These are phyloP conservation scores for Strigamia crassipes DNA, from an alignment of 2,888 invertebrate species.

Conservation along the genomic window DNA sequence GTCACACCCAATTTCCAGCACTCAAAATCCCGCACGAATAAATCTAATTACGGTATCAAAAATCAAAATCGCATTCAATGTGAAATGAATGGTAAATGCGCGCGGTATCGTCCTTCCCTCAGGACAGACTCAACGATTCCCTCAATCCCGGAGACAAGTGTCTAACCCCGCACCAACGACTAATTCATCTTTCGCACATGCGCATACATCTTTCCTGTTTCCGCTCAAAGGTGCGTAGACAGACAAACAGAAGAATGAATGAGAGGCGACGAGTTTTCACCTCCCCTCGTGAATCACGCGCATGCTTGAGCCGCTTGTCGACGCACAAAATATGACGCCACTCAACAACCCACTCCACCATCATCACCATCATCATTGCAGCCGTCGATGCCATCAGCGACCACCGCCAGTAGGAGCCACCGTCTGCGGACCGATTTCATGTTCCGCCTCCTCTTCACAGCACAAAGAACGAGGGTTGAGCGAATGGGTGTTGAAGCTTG, in stretches of 20 bases:
- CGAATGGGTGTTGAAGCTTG: not conserved
- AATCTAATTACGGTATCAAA: too few relatives aligned
- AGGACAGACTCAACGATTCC: not conserved
- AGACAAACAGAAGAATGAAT: slow-evolving; percentile 16
- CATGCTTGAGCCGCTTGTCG: slow-evolving; percentile 18
- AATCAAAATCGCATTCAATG: too few relatives aligned
- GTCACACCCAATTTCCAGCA: not conserved
- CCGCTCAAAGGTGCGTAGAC: not conserved
- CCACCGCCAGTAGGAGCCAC: slow-evolving; percentile 9
- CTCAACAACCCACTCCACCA: not conserved
- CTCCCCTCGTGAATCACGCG: slow-evolving; percentile 36
- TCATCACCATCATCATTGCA: not conserved
- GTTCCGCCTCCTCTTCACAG: not conserved
- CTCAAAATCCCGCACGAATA: not conserved
- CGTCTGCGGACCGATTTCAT: not conserved
- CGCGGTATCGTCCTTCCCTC: not conserved
- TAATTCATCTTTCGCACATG: not conserved
- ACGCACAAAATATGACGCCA: not conserved
- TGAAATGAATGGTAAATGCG: not conserved
- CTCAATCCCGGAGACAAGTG: not conserved
- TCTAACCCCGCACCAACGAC: not conserved
- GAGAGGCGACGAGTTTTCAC: slow-evolving; percentile 5
- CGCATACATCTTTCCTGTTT: not conserved
- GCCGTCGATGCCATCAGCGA: slow-evolving; percentile 1
- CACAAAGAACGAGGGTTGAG: slow-evolving; percentile 1